Conservation (phyloP, 2,888 invertebrate species). For the Arrhopalites spinosus region DNA sequence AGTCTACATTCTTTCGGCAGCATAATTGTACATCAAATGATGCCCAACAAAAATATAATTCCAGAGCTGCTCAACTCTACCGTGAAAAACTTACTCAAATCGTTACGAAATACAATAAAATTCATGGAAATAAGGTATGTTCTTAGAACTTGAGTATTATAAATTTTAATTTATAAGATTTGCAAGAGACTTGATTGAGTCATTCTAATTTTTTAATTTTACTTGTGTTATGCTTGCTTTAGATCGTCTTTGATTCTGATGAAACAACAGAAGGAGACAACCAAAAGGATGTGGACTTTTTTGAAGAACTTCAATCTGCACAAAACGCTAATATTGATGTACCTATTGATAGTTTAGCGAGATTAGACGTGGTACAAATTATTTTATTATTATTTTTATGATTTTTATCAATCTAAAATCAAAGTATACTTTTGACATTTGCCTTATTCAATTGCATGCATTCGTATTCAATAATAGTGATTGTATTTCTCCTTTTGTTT, state of each 20-base stretch:
- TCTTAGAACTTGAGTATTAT: neutral
- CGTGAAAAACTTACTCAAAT: slow-evolving; percentile 81
- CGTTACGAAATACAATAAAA: slow-evolving; percentile 86
- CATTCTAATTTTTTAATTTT: neutral
- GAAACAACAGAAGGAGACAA: slow-evolving; percentile 59
- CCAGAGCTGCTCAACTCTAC: slow-evolving; percentile 91
- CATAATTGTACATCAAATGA: slow-evolving; percentile 91
- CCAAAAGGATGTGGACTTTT: slow-evolving; percentile 84
- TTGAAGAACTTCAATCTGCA: slow-evolving; percentile 69
- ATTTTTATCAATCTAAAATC: neutral
- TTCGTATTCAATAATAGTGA: neutral
- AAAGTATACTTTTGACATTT: neutral
- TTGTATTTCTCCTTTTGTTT: neutral
- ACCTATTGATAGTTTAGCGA: slow-evolving; percentile 51
- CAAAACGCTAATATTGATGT: slow-evolving; percentile 40
- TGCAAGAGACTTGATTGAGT: neutral
- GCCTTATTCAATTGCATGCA: neutral
- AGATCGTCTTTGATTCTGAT: slow-evolving; percentile 57
- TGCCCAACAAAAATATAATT: slow-evolving; percentile 96
- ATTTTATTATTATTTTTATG: no score
- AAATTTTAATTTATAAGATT: neutral
- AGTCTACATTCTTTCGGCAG: slow-evolving; percentile 91
- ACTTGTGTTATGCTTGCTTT: no score
- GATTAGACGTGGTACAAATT: slow-evolving; percentile 40
- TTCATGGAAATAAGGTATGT: slow-evolving; percentile 82